Conservation (phyloP, 2,888 invertebrate genomes). For the Stenichneumon culpator region DNA sequence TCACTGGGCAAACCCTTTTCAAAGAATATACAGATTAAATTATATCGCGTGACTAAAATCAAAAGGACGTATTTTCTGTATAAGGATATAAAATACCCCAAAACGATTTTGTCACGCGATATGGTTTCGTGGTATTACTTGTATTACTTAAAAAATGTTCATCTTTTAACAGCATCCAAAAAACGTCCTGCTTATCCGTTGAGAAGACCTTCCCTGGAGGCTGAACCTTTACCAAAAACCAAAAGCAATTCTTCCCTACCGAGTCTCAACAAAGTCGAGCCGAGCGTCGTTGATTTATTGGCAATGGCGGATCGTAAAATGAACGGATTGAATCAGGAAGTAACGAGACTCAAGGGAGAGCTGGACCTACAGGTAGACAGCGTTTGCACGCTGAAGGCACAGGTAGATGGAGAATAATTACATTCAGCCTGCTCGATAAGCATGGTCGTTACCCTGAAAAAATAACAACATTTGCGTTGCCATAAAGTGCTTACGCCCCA, state of each 20-base stretch:
- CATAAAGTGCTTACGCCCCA: no score
- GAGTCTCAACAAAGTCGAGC: slow-evolving; percentile 77
- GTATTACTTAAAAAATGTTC: neutral
- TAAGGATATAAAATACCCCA: no score
- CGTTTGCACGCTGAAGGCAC: slow-evolving; percentile 78
- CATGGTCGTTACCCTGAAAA: neutral
- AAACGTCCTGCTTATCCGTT: slow-evolving; percentile 81
- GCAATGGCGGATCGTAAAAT: slow-evolving; percentile 83
- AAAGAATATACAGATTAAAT: no score
- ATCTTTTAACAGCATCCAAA: slow-evolving; percentile 75
- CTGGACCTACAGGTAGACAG: slow-evolving; percentile 80
- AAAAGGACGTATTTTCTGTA: no score
- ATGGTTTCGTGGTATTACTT: neutral
- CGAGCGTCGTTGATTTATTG: slow-evolving; percentile 79
- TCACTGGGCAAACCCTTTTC: no score
- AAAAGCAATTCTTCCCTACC: slow-evolving; percentile 73
- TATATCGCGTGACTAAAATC: no score
- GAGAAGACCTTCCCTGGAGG: slow-evolving; percentile 79
- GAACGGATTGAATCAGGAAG: slow-evolving; percentile 81
- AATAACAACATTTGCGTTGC: no score
- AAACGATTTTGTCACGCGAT: no score
- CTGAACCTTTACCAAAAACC: slow-evolving; percentile 76
- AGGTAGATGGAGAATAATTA: slow-evolving; percentile 77
- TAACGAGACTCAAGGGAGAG: slow-evolving; percentile 81
- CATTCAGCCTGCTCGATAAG: neutral